phyloP scores from a whole-genome alignment of 2,113 vertebrate species.

The Lonchura striata region DNA sequence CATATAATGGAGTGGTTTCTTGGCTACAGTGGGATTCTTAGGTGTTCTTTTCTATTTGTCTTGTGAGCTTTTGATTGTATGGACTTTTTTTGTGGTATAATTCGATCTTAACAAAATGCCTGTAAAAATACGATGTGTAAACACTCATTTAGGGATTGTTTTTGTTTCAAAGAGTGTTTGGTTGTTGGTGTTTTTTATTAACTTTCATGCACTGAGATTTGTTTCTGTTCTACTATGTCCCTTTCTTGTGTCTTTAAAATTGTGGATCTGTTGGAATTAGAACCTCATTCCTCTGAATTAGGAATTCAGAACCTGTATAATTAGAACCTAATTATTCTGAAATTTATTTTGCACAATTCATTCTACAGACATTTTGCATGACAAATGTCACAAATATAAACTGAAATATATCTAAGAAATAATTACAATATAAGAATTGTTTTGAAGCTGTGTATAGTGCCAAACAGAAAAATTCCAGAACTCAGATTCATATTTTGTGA shows the following conservation, averaged over 20 bases:
- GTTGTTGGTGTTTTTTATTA: background rate
- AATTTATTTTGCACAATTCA: background rate
- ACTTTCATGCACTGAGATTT: background rate
- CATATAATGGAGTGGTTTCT: accelerated
- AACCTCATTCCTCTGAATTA: too few relatives aligned
- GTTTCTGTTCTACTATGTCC: background rate
- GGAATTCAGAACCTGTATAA: too few relatives aligned
- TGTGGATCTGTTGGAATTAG: background rate
- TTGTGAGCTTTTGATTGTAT: background rate
- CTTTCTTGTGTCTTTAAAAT: background rate
- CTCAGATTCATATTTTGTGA: background rate
- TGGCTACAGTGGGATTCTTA: background rate
- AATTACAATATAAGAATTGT: background rate
- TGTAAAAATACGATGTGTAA: background rate
- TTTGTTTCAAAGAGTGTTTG: background rate
- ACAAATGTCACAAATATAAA: background rate
- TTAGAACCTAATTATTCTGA: background rate
- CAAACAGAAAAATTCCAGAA: background rate
- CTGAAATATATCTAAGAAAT: background rate
- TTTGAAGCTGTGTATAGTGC: background rate
- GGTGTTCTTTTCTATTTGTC: background rate
- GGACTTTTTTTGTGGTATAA: background rate
- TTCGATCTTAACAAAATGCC: background rate
- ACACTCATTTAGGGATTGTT: background rate
- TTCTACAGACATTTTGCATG: background rate